phyloP scores from a whole-genome alignment of 2,797 vertebrate genomes.

The Anas bernieri region DNA sequence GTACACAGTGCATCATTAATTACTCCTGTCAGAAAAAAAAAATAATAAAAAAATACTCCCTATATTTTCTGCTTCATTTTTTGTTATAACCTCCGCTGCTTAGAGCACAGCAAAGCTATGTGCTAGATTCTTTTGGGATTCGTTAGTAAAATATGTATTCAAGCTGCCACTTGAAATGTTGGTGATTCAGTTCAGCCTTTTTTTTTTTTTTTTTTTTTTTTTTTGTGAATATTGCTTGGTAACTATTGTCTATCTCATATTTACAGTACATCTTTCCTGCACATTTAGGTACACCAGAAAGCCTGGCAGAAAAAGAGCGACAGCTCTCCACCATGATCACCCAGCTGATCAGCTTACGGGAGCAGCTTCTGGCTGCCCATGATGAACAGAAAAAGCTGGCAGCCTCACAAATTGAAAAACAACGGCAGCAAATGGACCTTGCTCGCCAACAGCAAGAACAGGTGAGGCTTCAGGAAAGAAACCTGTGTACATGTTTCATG shows the following conservation, averaged over 20 bases:
- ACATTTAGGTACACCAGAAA: conserved; percentile 94
- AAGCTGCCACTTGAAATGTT: not conserved
- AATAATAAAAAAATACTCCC: not conserved
- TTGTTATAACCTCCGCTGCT: not conserved
- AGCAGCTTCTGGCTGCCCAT: conserved; percentile 97
- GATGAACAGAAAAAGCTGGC: conserved; percentile 99
- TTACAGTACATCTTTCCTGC: conserved; percentile 64
- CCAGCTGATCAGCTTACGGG: conserved; percentile 97
- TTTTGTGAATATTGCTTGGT: not conserved
- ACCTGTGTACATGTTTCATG: conserved; percentile 28
- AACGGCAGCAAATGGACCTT: conserved; percentile 99
- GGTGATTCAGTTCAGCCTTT: not conserved
- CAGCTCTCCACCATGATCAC: conserved; percentile 99
- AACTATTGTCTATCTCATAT: conserved; percentile 27
- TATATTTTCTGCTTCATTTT: conserved; percentile 26
- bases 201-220: not conserved
- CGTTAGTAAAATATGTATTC: conserved; percentile 11
- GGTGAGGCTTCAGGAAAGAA: conserved; percentile 81
- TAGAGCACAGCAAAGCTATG: not conserved
- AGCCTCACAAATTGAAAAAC: conserved; percentile 98
- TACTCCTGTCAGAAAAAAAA: conserved; percentile 14
- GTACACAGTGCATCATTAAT: conserved; percentile 29
- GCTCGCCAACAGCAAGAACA: conserved; percentile 99
- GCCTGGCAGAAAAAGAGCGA: conserved; percentile 97
- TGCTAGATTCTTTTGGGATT: not conserved